These are phyloP conservation scores for Campoplex nolae DNA, from an alignment of 2,888 invertebrate genomes.

Conservation along the genomic window DNA sequence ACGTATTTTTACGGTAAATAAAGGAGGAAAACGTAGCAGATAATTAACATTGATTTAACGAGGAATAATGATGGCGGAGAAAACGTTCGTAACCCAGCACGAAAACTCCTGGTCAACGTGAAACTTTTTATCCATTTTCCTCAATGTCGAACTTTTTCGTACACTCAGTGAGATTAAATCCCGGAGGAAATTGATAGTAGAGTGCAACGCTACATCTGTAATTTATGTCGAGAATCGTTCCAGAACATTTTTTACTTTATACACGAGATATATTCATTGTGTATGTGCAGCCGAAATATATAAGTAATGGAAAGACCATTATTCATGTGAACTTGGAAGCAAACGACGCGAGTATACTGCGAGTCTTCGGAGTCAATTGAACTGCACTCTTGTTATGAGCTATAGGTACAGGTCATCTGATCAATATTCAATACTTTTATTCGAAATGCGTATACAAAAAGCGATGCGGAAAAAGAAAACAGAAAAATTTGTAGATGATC, in stretches of 20 bases:
- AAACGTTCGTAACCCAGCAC: conserved; percentile 19
- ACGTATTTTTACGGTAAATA: neutral
- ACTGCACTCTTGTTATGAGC: neutral
- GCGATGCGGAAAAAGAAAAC: neutral
- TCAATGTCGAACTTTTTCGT: conserved; percentile 48
- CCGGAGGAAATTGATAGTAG: conserved; percentile 36
- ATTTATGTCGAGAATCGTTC: conserved; percentile 8
- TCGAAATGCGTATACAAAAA: too few relatives aligned
- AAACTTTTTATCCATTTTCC: conserved; percentile 38
- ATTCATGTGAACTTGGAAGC: neutral
- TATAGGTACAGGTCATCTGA: neutral
- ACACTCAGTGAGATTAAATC: conserved; percentile 61
- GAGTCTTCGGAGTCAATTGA: neutral
- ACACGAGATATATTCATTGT: neutral
- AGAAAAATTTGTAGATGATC: too few relatives aligned
- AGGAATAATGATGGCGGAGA: conserved; percentile 52
- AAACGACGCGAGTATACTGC: too few relatives aligned
- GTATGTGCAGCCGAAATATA: neutral
- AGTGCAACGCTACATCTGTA: conserved; percentile 5
- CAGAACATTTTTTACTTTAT: neutral
- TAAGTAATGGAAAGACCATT: neutral
- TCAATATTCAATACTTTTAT: neutral
- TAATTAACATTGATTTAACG: conserved; percentile 29
- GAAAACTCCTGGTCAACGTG: neutral
- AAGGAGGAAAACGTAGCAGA: neutral